Percentiles rank a stretch among this genome's conserved stretches.
phyloP scores from a whole-genome alignment of 2,113 vertebrate genomes.

The Atrichornis clamosus region DNA sequence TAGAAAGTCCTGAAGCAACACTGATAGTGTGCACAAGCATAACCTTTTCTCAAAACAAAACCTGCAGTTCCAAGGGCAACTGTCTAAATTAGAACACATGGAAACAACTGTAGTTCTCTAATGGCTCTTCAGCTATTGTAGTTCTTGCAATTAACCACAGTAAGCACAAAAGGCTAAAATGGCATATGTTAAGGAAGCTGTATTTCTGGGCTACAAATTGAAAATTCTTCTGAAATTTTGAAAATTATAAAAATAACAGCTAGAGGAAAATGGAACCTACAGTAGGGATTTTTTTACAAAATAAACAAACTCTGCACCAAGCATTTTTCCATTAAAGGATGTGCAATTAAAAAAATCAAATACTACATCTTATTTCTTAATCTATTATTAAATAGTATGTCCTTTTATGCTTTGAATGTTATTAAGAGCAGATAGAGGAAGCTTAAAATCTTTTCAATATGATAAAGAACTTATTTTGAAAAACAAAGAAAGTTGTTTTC shows the following conservation, averaged over 20 bases:
- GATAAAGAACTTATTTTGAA: not conserved
- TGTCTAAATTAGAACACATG: not conserved
- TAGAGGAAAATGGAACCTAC: not conserved
- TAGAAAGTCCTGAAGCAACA: not conserved
- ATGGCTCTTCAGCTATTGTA: not conserved
- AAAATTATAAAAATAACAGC: not conserved
- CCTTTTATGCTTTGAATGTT: not conserved
- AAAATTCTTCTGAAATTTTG: not conserved
- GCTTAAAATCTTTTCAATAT: not conserved
- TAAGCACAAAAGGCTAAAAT: not conserved
- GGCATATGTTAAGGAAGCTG: not conserved
- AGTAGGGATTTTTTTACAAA: not conserved
- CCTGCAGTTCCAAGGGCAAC: not conserved
- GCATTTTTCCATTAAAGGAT: not conserved
- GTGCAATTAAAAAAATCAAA: not conserved
- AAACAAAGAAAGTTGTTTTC: not conserved
- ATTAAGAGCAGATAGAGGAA: not conserved
- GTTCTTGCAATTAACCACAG: constrained; percentile 6
- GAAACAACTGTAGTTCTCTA: not conserved
- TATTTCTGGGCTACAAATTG: not conserved
- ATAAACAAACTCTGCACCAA: not conserved
- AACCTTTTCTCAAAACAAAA: not conserved
- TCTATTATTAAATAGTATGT: not conserved
- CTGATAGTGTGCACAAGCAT: not conserved
- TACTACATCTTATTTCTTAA: not conserved